phyloP scores from a whole-genome alignment of 2,113 vertebrate genomes.

The Istiophorus platypterus region DNA sequence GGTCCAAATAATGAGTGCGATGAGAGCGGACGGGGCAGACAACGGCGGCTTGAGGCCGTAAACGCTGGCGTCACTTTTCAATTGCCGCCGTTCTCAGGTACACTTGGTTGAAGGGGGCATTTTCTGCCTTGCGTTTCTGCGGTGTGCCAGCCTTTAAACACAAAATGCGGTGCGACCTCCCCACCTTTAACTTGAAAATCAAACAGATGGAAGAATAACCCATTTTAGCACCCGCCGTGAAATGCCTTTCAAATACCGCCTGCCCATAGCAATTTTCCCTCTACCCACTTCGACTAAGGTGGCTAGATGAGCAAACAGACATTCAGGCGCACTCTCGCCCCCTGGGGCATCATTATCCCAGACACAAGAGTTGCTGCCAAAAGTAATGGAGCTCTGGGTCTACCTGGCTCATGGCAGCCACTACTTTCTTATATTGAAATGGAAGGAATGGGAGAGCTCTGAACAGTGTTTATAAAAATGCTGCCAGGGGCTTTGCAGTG shows the following conservation, averaged over 20 bases:
- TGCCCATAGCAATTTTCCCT: slow-evolving; percentile 66
- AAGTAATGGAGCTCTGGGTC: slow-evolving; percentile 72
- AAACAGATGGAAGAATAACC: slow-evolving; percentile 70
- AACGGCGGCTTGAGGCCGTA: slow-evolving; percentile 67
- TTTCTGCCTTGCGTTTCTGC: slow-evolving; percentile 66
- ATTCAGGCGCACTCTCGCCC: slow-evolving; percentile 63
- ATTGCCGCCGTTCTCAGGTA: slow-evolving; percentile 67
- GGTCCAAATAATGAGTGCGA: slow-evolving; percentile 57
- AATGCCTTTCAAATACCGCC: slow-evolving; percentile 69
- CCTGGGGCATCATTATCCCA: slow-evolving; percentile 76
- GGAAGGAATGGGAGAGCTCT: slow-evolving; percentile 56
- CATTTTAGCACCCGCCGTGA: slow-evolving; percentile 67
- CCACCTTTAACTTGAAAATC: slow-evolving; percentile 60
- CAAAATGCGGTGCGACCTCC: slow-evolving; percentile 31
- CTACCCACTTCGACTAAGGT: slow-evolving; percentile 60
- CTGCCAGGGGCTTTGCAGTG: slow-evolving; percentile 71
- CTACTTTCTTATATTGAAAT: slow-evolving; percentile 67
- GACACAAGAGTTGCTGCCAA: slow-evolving; percentile 70
- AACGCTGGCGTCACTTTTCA: slow-evolving; percentile 76
- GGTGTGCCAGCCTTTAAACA: slow-evolving; percentile 37
- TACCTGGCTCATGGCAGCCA: slow-evolving; percentile 69
- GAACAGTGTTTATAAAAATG: slow-evolving; percentile 65
- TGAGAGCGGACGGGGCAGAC: slow-evolving; percentile 67
- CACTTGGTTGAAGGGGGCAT: slow-evolving; percentile 46
- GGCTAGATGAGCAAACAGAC: slow-evolving; percentile 77